Percentiles rank a stretch among this genome's conserved stretches.
phyloP scores from a whole-genome alignment of 2,888 invertebrate species.

The Brachylomia viminalis region DNA sequence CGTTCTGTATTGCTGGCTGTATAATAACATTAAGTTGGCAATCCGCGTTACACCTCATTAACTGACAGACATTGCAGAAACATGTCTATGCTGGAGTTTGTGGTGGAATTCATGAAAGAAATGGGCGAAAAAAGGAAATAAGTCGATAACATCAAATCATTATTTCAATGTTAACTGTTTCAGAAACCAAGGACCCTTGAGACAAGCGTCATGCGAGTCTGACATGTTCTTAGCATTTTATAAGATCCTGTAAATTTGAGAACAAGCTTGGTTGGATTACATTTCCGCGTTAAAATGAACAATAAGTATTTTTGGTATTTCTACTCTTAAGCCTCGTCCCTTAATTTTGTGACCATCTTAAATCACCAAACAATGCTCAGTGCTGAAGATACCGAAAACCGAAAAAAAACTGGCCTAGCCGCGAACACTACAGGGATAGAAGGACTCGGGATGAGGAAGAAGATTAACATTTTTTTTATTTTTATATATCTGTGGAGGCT shows the following conservation, averaged over 20 bases:
- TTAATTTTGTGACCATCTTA: background rate
- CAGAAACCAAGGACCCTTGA: background rate
- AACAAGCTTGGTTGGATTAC: background rate
- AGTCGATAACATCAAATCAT: too few relatives aligned
- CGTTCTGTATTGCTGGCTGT: conserved; percentile 46
- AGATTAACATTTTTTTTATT: too few relatives aligned
- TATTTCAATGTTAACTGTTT: background rate
- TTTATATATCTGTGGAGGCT: too few relatives aligned
- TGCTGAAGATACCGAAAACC: background rate
- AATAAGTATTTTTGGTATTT: background rate
- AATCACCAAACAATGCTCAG: background rate
- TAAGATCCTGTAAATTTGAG: too few relatives aligned
- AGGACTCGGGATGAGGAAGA: background rate
- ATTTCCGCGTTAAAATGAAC: background rate
- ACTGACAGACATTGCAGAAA: conserved; percentile 75
- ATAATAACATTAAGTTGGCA: conserved; percentile 73
- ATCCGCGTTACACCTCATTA: conserved; percentile 80
- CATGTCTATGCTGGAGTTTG: conserved; percentile 60
- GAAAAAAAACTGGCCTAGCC: background rate
- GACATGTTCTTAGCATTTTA: background rate
- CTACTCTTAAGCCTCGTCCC: background rate
- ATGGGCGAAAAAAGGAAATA: too few relatives aligned
- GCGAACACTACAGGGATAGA: background rate
- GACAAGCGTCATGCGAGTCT: background rate
- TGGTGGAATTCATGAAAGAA: conserved; percentile 46